Percentiles rank a stretch among this genome's conserved stretches.
Evolutionary conservation across 2,113 vertebrate genomes (phyloP).

Genomic region (Struthidea cinerea): DNA sequence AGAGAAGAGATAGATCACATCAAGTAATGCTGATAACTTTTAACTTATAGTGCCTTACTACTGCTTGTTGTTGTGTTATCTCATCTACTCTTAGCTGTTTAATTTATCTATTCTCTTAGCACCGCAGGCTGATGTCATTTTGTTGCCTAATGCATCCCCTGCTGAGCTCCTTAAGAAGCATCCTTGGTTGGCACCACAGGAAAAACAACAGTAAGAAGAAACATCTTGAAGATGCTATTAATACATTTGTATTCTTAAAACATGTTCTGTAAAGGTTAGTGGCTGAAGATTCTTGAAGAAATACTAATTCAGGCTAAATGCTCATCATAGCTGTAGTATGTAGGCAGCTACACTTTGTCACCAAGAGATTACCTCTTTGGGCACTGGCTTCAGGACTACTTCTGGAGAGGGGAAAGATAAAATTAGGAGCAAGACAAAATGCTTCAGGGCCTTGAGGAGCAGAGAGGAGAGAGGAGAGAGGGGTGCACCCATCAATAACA

Average conservation of each 20-base stretch:
- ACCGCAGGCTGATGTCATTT: neutral
- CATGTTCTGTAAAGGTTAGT: neutral
- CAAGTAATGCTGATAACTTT: neutral
- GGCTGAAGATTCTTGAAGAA: neutral
- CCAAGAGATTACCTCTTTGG: neutral
- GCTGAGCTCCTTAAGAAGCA: neutral
- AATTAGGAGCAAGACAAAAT: neutral
- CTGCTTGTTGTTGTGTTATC: neutral
- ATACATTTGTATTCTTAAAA: neutral
- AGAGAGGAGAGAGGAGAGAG: neutral
- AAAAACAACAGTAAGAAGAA: neutral
- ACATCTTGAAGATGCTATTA: neutral
- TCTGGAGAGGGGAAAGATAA: neutral
- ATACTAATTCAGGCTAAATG: neutral
- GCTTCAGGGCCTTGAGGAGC: neutral
- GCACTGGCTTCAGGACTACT: neutral
- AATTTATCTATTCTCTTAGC: neutral
- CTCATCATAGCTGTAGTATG: neutral
- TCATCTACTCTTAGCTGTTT: neutral
- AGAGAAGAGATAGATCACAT: neutral
- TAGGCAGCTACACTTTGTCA: neutral
- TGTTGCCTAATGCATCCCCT: neutral
- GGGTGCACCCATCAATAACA: rapidly evolving
- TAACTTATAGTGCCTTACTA: neutral
- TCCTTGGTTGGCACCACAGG: neutral